phyloP scores from a whole-genome alignment of 2,888 invertebrate species.

The Byasa hedistus region DNA sequence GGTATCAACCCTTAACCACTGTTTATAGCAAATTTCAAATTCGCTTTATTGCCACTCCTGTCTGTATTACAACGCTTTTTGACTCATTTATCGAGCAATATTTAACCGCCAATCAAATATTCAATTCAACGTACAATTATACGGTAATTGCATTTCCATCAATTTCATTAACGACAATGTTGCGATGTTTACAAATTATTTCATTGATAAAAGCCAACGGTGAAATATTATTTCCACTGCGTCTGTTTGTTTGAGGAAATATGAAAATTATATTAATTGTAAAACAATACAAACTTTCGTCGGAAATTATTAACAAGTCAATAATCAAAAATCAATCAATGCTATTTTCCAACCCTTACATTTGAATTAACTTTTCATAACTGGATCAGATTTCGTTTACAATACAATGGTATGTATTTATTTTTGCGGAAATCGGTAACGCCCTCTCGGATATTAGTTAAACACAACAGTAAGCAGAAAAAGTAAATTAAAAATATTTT shows the following conservation, averaged over 20 bases:
- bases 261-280: no score
- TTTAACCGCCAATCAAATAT: slow-evolving; percentile 28
- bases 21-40: slow-evolving; percentile 64
- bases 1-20: slow-evolving; percentile 59
- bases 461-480: not conserved
- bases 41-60: slow-evolving; percentile 57
- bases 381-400: no score
- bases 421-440: not conserved
- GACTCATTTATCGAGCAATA: slow-evolving; percentile 31
- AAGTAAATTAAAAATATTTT: not conserved
- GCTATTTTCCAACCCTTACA: no score
- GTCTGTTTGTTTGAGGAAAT: not conserved
- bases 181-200: not conserved
- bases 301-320: no score
- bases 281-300: no score
- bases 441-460: no score
- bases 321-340: no score
- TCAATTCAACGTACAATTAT: slow-evolving; percentile 32
- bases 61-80: slow-evolving; percentile 42
- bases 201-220: not conserved
- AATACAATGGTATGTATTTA: not conserved
- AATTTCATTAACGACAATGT: slow-evolving; percentile 11
- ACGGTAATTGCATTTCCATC: slow-evolving; percentile 20
- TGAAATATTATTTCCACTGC: not conserved
- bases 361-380: no score